Percentiles rank a stretch among this genome's conserved stretches.
These are phyloP conservation scores for Enteromius viviparus DNA, from an alignment of 2,797 vertebrate species.

Conservation along the genomic window DNA sequence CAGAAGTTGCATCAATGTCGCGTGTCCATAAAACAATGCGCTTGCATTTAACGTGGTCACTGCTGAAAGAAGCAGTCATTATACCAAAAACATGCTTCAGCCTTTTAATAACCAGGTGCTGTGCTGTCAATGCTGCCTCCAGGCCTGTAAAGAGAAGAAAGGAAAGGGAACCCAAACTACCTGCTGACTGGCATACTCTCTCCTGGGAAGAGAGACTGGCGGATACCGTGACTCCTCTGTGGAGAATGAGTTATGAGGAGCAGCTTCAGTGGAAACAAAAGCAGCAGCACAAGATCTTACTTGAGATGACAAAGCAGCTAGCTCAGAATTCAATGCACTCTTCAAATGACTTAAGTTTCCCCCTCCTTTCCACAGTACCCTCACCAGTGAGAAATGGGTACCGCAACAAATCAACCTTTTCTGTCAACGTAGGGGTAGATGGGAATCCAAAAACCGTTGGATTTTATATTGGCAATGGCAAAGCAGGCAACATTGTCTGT, in stretches of 20 bases:
- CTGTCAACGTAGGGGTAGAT: constrained; percentile 83
- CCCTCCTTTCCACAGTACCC: constrained; percentile 73
- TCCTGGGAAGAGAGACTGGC: constrained; percentile 80
- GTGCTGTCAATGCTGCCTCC: background rate
- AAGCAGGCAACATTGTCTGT: constrained; percentile 79
- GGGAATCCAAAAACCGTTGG: constrained; percentile 87
- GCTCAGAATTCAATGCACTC: constrained; percentile 27
- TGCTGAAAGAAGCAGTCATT: constrained; percentile 12
- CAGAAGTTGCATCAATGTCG: background rate
- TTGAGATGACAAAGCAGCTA: constrained; percentile 67
- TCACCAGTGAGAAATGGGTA: constrained; percentile 81
- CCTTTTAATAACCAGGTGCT: constrained; percentile 43
- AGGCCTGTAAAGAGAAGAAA: constrained; percentile 47
- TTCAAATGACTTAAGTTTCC: constrained; percentile 69
- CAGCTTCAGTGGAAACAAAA: constrained; percentile 86
- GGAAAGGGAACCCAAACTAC: constrained; percentile 50
- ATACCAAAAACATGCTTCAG: constrained; percentile 35
- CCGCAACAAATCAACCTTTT: constrained; percentile 89
- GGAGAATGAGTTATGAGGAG: constrained; percentile 83
- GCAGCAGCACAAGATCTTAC: constrained; percentile 76
- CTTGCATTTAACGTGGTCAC: background rate
- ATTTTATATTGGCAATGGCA: constrained; percentile 80
- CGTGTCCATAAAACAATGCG: constrained; percentile 20
- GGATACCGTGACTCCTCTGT: constrained; percentile 81
- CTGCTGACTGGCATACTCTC: constrained; percentile 31